A percentile compares a stretch with the other conserved stretches of the same genome.
These are phyloP conservation scores for Ditula angustiorana DNA, from an alignment of 2,888 invertebrate genomes.

Conservation along the genomic window DNA sequence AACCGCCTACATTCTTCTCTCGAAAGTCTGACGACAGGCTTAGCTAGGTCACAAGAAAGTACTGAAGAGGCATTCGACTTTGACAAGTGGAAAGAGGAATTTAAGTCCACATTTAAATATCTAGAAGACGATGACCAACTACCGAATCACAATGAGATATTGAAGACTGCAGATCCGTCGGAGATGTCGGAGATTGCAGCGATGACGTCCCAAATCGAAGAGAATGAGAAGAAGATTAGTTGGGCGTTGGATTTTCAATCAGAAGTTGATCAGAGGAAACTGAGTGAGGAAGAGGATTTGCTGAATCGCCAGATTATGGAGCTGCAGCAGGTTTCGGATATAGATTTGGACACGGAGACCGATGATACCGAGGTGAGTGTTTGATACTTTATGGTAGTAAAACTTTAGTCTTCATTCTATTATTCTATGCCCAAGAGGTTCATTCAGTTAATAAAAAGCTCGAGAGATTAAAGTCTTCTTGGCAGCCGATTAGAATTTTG, in stretches of 20 bases:
- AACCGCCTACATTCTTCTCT: slow-evolving; percentile 77
- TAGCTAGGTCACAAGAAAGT: slow-evolving; percentile 76
- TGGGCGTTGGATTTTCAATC: slow-evolving; percentile 87
- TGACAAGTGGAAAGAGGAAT: slow-evolving; percentile 78
- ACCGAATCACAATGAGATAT: slow-evolving; percentile 71
- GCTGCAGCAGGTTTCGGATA: slow-evolving; percentile 89
- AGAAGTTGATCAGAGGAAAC: slow-evolving; percentile 90
- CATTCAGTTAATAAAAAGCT: no score
- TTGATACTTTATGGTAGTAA: neutral
- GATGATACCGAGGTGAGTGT: slow-evolving; percentile 88
- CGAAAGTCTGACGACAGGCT: slow-evolving; percentile 74
- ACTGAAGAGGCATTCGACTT: slow-evolving; percentile 76
- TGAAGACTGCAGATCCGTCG: slow-evolving; percentile 75
- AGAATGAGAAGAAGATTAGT: slow-evolving; percentile 84
- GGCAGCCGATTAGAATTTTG: no score
- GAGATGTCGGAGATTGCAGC: slow-evolving; percentile 82
- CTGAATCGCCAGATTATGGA: slow-evolving; percentile 91
- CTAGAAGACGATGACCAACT: slow-evolving; percentile 77
- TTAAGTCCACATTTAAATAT: slow-evolving; percentile 74
- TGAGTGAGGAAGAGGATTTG: slow-evolving; percentile 91
- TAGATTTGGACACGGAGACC: slow-evolving; percentile 92
- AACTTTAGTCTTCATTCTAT: no score
- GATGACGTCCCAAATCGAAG: slow-evolving; percentile 82
- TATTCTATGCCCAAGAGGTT: no score
- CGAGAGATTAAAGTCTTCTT: no score